Percentiles rank a stretch among this genome's conserved stretches.
Evolutionary conservation across 2,113 vertebrate genomes (phyloP).

Genomic region (Peromyscus leucopus): DNA sequence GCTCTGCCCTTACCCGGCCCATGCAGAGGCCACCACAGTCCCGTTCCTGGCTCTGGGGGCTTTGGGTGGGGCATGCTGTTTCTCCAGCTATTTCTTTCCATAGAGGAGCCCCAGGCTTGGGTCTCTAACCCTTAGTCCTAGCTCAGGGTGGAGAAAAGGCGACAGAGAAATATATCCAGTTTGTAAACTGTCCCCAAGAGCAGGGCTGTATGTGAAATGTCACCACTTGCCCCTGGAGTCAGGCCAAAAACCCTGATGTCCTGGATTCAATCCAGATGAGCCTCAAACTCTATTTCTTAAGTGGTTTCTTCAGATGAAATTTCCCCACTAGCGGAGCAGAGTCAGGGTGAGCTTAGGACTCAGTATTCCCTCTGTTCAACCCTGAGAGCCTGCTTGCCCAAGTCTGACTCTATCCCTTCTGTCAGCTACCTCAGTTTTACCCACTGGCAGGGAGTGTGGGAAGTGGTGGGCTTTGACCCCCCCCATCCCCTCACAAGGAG

Average conservation of each 20-base stretch:
- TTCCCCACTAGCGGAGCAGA: not conserved
- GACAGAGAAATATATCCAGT: not conserved
- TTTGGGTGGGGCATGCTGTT: not conserved
- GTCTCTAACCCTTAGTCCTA: too few species aligned
- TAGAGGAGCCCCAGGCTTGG: not conserved
- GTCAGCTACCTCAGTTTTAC: not conserved
- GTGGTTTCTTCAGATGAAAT: not conserved
- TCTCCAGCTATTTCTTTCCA: not conserved
- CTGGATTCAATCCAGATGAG: not conserved
- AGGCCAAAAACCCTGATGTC: not conserved
- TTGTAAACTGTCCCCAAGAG: not conserved
- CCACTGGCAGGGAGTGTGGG: not conserved
- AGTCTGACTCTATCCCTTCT: not conserved
- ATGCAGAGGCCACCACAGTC: rapidly evolving
- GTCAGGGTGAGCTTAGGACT: not conserved
- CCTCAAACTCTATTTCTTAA: not conserved
- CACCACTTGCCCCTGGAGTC: not conserved
- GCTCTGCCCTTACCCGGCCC: not conserved
- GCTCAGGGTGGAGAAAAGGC: not conserved
- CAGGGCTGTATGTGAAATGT: not conserved
- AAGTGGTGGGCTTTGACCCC: not conserved
- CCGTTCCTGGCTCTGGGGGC: not conserved
- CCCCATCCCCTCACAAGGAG: not conserved
- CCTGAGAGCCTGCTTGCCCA: not conserved
- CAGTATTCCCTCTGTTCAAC: not conserved